Base-by-base conservation (phyloP, 2,113 vertebrate species). In the Neogobius melanostomus region DNA sequence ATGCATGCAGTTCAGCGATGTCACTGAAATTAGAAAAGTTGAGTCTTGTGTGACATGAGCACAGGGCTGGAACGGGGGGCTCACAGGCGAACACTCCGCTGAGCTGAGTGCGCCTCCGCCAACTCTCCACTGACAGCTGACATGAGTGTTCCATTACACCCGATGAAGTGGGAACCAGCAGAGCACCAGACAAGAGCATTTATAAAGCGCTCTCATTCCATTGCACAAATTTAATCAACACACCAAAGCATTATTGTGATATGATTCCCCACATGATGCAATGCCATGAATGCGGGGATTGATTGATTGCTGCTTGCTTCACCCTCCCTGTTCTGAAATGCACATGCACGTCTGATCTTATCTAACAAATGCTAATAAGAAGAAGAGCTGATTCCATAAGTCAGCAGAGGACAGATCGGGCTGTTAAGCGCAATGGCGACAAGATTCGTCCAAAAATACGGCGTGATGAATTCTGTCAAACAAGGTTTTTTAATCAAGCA, bases 341-440 rank as follows among this genome's bases (percentile, higher is more conserved):
- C 79, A 68, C 69, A 64, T 72, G 76, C 68, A 21, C 7, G 8
- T 83, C 50, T 71, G 86, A 91, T 88, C 68, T 71, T 85, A 89
- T 90, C 88, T 73, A 69, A 68, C 76, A 82, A 87, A 80, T 80
- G 77, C 80, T 87, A 86, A 90, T 89, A 90, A 90, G 75, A 86
- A 83, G 81, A 88, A 84, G 90, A 91, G 91, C 85, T 89, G 86
- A 90, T 91, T 89, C 87, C 86, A 89, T 91, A 87, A 90, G 92
- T 91, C 91, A 91, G 80, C 54, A 49, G 72, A 77, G 82, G 90
- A 83, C 64, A 74, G 82, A 86, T 88, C 70, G 56, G 67, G n/a
- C 84, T 68, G 71, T 82, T 85, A 87, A 81, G 85, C 84, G 75
- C 79, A 16, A 48, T 45, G 77, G 74, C 76, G 65, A 53, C 11